Evolutionary conservation across 2,888 invertebrate genomes (phyloP), one percentile per base, ranked within the genome.

Genomic region (Drosophila subquinaria): DNA sequence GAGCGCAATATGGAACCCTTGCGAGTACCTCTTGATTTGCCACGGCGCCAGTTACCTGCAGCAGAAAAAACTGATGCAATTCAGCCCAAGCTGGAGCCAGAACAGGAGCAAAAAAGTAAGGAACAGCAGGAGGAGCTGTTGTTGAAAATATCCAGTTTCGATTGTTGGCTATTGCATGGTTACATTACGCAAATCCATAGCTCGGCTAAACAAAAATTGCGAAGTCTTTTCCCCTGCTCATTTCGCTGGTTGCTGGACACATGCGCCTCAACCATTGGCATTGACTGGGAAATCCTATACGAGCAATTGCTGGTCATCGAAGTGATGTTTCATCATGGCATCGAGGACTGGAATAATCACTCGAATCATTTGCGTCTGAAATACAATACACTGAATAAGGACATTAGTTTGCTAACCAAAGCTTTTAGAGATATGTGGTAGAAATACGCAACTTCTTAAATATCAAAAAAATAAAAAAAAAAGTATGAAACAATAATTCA

Each of bases 171-270:
- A n/a, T 59, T 92, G 1, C 76, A 91, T 45, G 92, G 92, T 0
- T 68, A 74, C 27, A 27, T 77, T 8, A 3, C 13, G 1, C 66
- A 36, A 1, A 51, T 91, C 0, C 74, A 20, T 3, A 76, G 75
- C 10, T n/a, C 56, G 0, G 81, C 90, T 47, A 85, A 83, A 20
- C 69, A 70, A 0, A 74, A 89, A 33, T 23, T 92, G 3, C 81
- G 89, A 27, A 67, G 76, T 6, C 79, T 85, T 47, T 89, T 93
- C 11, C 91, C 93, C 8, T 68, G 80, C 40, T 92, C 85, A 15
- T 93, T 92, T 57, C 82, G 87, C 42, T 93, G 93, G 93, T 70
- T 93, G 2, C 50, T 93, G n/a, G 90, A 92, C 27, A 91, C 88
- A 0, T 92, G 92, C 69, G 90, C 93, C 0, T 81, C 89, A 10